These are phyloP conservation scores for Drosophila borborema DNA, from an alignment of 2,888 invertebrate species.

Conservation along the genomic window DNA sequence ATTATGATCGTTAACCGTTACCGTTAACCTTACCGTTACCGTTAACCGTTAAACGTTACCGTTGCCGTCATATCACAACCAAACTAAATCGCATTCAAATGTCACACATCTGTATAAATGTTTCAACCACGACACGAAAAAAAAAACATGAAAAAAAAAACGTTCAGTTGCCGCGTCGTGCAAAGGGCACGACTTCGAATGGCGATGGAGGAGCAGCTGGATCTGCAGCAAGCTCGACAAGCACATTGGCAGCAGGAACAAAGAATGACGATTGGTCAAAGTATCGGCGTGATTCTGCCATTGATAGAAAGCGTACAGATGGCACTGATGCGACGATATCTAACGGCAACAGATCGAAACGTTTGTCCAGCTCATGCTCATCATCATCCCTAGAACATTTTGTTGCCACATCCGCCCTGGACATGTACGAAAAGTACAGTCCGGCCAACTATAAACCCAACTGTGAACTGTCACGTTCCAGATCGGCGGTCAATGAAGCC, in stretches of 20 bases:
- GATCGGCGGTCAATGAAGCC: conserved; percentile 83
- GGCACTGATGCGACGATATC: conserved; percentile 35
- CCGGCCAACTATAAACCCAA: conserved; percentile 90
- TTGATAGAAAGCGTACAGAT: conserved; percentile 56
- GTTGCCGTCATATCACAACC: conserved; percentile 47
- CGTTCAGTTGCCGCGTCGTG: conserved; percentile 65
- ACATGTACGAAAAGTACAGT: conserved; percentile 91
- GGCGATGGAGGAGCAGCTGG: conserved; percentile 38
- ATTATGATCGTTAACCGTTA: conserved; percentile 36
- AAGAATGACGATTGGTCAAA: conserved; percentile 61
- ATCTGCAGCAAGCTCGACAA: conserved; percentile 21
- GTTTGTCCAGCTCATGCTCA: conserved; percentile 83
- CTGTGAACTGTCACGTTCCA: conserved; percentile 85
- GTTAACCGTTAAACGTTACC: conserved; percentile 38
- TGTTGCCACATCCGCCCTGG: conserved; percentile 88
- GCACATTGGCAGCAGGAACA: conserved; percentile 17
- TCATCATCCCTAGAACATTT: conserved; percentile 86
- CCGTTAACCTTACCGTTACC: conserved; percentile 43
- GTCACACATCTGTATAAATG: conserved; percentile 59
- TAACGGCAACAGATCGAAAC: conserved; percentile 61
- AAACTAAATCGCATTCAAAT: conserved; percentile 40
- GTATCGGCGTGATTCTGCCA: conserved; percentile 40
- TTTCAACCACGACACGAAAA: conserved; percentile 47
- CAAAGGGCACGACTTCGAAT: conserved; percentile 44
- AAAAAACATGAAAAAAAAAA: conserved; percentile 44